A percentile compares a stretch with the other conserved stretches of the same genome.
phyloP scores from a whole-genome alignment of 1,140 invertebrate species.

The Papilio polyxenes region DNA sequence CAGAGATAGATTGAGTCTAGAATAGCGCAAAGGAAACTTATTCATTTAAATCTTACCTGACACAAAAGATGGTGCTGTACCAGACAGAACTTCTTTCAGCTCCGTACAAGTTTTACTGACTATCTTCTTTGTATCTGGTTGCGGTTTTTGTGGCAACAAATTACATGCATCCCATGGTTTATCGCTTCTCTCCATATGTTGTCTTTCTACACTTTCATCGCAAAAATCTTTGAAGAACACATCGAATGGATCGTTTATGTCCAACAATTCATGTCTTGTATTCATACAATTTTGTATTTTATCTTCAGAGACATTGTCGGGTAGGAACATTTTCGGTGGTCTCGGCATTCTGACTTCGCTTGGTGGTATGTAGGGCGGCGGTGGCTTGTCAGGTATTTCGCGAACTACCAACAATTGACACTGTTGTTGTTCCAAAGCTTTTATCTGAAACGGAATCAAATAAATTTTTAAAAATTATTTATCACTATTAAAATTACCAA shows the following conservation, averaged over 20 bases:
- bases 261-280: constrained; percentile 32
- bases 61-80: constrained; percentile 57
- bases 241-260: constrained; percentile 55
- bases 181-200: constrained; percentile 54
- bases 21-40: background rate
- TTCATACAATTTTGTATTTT: constrained; percentile 55
- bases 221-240: constrained; percentile 69
- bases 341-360: constrained; percentile 51
- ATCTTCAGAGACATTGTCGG: constrained; percentile 52
- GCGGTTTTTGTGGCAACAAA: constrained; percentile 55
- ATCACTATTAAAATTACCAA: background rate
- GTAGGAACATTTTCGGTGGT: constrained; percentile 53
- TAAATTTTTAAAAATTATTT: too few relatives aligned
- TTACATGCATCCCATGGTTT: constrained; percentile 70
- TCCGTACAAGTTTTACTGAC: constrained; percentile 51
- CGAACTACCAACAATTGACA: constrained; percentile 65
- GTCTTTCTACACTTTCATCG: constrained; percentile 54
- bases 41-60: constrained; percentile 52
- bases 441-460: constrained; percentile 61
- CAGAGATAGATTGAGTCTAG: background rate
- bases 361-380: constrained; percentile 74
- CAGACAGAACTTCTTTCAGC: constrained; percentile 61
- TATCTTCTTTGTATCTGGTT: constrained; percentile 50
- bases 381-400: constrained; percentile 75
- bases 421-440: constrained; percentile 74